Conservation (phyloP, 2,797 vertebrate genomes). For the Synaphobranchus kaupii region DNA sequence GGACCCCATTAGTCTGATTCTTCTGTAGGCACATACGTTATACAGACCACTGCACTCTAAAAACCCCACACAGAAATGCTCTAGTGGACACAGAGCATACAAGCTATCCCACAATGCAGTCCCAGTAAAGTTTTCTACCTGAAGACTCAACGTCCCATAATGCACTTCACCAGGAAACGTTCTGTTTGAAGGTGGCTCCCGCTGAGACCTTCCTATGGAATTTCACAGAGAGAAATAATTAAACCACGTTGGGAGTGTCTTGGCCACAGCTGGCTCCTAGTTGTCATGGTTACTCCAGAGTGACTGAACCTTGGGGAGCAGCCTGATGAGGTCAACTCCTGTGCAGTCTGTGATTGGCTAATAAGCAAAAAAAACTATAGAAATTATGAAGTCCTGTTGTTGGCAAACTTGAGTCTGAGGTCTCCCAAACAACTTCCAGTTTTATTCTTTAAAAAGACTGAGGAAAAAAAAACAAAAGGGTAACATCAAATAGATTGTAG, state of each 20-base stretch:
- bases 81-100: not conserved
- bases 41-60: not conserved
- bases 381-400: not conserved
- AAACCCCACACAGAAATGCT: not conserved
- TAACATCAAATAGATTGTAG: not conserved
- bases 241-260: not conserved
- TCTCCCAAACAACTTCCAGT: not conserved
- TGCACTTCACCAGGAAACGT: not conserved
- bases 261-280: not conserved
- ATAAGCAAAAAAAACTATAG: not conserved
- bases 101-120: not conserved
- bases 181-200: not conserved
- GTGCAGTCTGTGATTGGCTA: not conserved
- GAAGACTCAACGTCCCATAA: not conserved
- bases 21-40: not conserved
- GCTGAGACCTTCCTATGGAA: not conserved
- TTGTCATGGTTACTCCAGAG: not conserved
- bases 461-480: not conserved
- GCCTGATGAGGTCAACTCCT: not conserved
- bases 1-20: not conserved
- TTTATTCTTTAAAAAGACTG: not conserved
- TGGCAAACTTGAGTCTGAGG: not conserved
- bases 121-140: not conserved
- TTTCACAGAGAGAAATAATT: not conserved
- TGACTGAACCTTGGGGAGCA: not conserved